These are phyloP conservation scores for Mactra quadrangularis DNA, from an alignment of 1,140 invertebrate species.

Conservation along the genomic window DNA sequence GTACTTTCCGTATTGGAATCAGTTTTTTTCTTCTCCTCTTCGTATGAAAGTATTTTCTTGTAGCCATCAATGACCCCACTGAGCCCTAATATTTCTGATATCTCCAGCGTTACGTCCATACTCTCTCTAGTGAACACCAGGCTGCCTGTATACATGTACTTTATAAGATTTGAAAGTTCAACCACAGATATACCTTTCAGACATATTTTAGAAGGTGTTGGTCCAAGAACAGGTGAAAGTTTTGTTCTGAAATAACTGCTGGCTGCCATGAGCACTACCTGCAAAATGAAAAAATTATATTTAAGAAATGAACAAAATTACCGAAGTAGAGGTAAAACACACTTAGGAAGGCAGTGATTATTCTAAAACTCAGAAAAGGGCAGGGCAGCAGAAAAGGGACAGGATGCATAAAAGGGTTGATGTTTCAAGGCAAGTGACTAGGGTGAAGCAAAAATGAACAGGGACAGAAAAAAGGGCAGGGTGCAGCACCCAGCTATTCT, in stretches of 20 bases:
- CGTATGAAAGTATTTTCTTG: slow-evolving; percentile 48
- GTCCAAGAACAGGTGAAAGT: slow-evolving; percentile 31
- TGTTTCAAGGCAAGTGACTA: no score
- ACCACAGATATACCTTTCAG: slow-evolving; percentile 58
- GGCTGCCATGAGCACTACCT: slow-evolving; percentile 57
- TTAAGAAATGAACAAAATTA: no score
- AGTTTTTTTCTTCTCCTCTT: slow-evolving; percentile 12
- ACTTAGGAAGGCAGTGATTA: no score
- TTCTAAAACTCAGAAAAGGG: no score
- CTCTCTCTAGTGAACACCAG: slow-evolving; percentile 49
- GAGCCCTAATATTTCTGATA: slow-evolving; percentile 47
- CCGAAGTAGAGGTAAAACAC: no score
- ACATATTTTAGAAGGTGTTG: slow-evolving; percentile 32
- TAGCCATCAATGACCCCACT: slow-evolving; percentile 50
- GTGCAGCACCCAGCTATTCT: no score
- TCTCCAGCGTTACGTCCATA: slow-evolving; percentile 53
- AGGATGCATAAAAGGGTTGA: no score
- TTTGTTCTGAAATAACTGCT: slow-evolving; percentile 55
- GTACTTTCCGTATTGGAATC: not conserved
- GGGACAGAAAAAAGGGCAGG: no score
- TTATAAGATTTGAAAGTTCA: slow-evolving; percentile 47
- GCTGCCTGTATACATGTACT: slow-evolving; percentile 60
- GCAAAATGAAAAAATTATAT: not conserved
- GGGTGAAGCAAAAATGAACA: no score
- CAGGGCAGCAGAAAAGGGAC: no score